Base-by-base conservation (phyloP, 2,797 vertebrate species). In the Gymnocypris eckloni region DNA sequence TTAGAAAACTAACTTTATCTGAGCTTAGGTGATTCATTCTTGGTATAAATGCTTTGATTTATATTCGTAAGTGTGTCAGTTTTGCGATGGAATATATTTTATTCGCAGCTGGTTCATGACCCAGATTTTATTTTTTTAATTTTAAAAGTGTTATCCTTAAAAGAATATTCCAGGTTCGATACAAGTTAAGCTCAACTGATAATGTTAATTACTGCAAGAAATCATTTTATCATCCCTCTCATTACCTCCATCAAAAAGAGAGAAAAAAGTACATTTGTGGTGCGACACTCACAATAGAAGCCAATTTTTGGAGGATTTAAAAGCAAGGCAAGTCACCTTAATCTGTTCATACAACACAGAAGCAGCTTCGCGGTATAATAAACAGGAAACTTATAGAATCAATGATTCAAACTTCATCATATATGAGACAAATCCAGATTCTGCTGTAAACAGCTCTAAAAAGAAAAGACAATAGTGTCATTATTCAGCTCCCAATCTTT, bases 1-100 rank as follows among this genome's bases (percentile, higher is more conserved):
- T 71, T 79, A 59, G 25, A 67, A 61, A 79, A 85, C 76, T 12
- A 69, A 84, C 48, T 76, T 72, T 59, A 72, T 82, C 67, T 82
- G 15, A 72, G 52, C 16, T 72, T 66, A 20, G 45, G 45, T 66
- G 45, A 67, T 83, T 76, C 16, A 33, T 79, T 84, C 12, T 79
- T 70, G 37, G 33, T 70, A 2, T 1, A 18, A 78, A 78, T 59
- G 37, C 59, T 33, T 54, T 22, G 22, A 9, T 41, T 15, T 7
- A 15, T n/a, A 48, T 75, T 75, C 4, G 25, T 37, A 64, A 64
- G 28, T 37, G 69, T 20, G 54, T 67, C 7, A 7, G 25, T 66
- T 77, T 77, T 39, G 39, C 41, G 13, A 61, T 48, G 13, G 43
- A 56, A 73, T 22, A 73, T 61, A 22, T 8, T 73, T 43, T 56